A percentile compares a stretch with the other conserved stretches of the same genome.
These are phyloP conservation scores for Poecile montanus DNA, from an alignment of 2,797 vertebrate species.

Conservation along the genomic window DNA sequence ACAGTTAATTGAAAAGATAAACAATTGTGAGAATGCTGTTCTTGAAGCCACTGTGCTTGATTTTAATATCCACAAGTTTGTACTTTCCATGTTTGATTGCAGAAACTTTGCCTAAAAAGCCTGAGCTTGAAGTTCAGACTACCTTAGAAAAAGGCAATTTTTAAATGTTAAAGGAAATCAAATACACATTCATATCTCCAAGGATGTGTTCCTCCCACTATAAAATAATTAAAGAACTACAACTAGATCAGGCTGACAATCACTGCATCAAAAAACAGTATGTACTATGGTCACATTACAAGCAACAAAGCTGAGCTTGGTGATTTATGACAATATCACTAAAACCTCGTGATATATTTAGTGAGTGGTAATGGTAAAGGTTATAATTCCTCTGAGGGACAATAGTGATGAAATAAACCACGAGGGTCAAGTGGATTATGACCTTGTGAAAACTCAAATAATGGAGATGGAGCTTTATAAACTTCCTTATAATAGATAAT, in stretches of 20 bases:
- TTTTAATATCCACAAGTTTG: not conserved
- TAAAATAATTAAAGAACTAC: not conserved
- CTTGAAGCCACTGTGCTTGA: not conserved
- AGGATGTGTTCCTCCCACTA: not conserved
- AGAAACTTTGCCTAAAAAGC: not conserved
- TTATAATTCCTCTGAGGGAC: constrained; percentile 68
- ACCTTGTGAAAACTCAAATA: constrained; percentile 63
- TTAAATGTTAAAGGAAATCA: not conserved
- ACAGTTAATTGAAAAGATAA: not conserved
- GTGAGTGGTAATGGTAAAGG: constrained; percentile 60
- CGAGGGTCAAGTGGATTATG: constrained; percentile 64
- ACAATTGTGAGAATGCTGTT: not conserved
- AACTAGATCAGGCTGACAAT: not conserved
- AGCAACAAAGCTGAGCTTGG: constrained; percentile 16
- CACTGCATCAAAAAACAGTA: not conserved
- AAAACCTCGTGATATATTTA: constrained; percentile 64
- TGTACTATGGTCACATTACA: not conserved
- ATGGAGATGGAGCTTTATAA: constrained; percentile 65
- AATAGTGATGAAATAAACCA: constrained; percentile 67
- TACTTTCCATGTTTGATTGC: not conserved
- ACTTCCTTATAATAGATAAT: constrained; percentile 59
- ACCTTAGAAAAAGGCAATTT: not conserved
- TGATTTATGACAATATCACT: constrained; percentile 62
- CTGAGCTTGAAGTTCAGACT: not conserved
- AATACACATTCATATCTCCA: not conserved